phyloP scores from a whole-genome alignment of 1,140 invertebrate genomes.

The Achroia grisella region DNA sequence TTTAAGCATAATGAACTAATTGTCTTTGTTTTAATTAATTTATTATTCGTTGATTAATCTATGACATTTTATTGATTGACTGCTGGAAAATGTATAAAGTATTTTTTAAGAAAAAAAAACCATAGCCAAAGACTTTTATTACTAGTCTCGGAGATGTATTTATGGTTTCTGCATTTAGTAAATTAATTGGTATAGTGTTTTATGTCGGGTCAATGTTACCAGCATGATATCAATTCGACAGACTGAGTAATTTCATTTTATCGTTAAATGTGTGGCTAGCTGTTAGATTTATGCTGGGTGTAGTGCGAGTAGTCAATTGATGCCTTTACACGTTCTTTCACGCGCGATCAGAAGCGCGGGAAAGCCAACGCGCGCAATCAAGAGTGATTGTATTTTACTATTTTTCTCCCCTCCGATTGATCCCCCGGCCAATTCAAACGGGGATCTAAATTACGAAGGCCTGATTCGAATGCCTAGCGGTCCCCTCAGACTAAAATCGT shows the following conservation, averaged over 20 bases:
- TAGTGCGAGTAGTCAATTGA: background rate
- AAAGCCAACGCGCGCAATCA: no score
- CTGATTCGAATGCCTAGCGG: no score
- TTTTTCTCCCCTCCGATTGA: no score
- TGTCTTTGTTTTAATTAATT: slow-evolving; percentile 5
- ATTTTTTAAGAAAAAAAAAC: slow-evolving; percentile 13
- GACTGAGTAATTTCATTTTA: slow-evolving; percentile 46
- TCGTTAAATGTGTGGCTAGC: slow-evolving; percentile 23
- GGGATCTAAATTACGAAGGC: no score
- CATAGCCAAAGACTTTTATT: slow-evolving; percentile 59
- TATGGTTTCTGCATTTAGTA: slow-evolving; percentile 53
- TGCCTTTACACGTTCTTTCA: no score
- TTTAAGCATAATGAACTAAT: slow-evolving; percentile 6
- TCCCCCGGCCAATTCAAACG: no score
- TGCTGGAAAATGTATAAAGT: background rate
- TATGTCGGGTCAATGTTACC: slow-evolving; percentile 43
- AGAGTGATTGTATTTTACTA: no score
- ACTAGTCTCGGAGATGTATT: slow-evolving; percentile 56
- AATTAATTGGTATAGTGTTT: slow-evolving; percentile 21
- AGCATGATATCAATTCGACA: slow-evolving; percentile 51
- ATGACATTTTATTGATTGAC: background rate
- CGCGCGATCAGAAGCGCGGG: no score
- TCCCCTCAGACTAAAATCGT: no score
- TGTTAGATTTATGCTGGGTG: slow-evolving; percentile 11
- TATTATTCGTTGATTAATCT: slow-evolving; percentile 2